Evolutionary conservation across 2,113 vertebrate genomes (phyloP).

Genomic region (Leucopsar rothschildi): DNA sequence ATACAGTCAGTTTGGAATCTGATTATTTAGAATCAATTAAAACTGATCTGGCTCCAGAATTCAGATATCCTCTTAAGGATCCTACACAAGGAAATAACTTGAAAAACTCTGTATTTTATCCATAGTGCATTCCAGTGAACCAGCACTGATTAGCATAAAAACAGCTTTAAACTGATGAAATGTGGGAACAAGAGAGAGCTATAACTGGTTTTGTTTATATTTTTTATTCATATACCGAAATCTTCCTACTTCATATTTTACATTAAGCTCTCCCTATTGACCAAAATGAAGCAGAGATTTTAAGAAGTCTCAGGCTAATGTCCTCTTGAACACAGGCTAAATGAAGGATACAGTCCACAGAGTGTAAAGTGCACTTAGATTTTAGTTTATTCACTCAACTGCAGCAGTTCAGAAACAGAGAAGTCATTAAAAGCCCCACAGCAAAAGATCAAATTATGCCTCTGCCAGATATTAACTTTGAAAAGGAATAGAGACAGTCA

Average conservation of each 20-base stretch:
- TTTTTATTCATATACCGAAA: background rate
- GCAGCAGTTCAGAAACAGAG: background rate
- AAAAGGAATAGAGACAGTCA: constrained; percentile 3
- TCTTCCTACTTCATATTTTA: background rate
- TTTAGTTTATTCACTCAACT: constrained; percentile 35
- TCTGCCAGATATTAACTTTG: constrained; percentile 49
- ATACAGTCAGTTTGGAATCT: background rate
- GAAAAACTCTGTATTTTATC: background rate
- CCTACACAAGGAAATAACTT: background rate
- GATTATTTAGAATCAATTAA: background rate
- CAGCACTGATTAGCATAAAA: background rate
- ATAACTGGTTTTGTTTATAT: background rate
- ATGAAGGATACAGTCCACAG: background rate
- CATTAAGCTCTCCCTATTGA: background rate
- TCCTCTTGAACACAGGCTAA: background rate
- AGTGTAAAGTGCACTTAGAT: constrained; percentile 24
- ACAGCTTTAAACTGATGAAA: background rate
- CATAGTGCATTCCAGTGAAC: background rate
- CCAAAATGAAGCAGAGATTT: background rate
- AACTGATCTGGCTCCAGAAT: background rate
- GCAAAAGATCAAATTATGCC: constrained; percentile 29
- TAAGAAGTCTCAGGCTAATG: constrained; percentile 8
- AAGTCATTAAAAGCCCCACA: constrained; percentile 34
- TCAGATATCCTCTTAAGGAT: background rate
- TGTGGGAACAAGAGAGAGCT: background rate